Conservation (phyloP, 2,888 invertebrate species). For the Cryptus armator region DNA sequence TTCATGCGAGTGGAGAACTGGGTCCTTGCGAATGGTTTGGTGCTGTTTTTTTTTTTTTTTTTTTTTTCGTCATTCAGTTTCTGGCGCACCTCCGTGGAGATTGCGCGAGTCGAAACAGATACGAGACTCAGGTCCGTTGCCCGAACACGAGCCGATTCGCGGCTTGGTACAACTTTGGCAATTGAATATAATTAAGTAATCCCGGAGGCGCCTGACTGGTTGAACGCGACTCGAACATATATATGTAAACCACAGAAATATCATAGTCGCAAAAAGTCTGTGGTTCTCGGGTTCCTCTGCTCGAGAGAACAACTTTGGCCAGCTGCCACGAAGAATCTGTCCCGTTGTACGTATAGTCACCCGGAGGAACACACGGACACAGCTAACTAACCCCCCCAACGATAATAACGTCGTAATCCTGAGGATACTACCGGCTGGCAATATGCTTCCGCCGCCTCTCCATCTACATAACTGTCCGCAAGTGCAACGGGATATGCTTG, state of each 20-base stretch:
- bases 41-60: constrained; percentile 19
- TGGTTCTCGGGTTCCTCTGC: constrained; percentile 12
- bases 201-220: constrained; percentile 73
- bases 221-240: constrained; percentile 66
- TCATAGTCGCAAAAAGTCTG: constrained; percentile 70
- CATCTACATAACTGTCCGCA: constrained; percentile 82
- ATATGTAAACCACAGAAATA: constrained; percentile 43
- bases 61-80: constrained; percentile 48
- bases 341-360: constrained; percentile 54
- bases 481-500: constrained; percentile 73
- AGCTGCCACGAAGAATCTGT: constrained; percentile 81
- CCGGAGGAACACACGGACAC: constrained; percentile 22
- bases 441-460: constrained; percentile 81
- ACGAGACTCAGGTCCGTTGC: constrained; percentile 12
- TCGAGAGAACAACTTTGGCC: constrained; percentile 74
- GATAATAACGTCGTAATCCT: constrained; percentile 81
- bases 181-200: constrained; percentile 84
- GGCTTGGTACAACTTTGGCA: constrained; percentile 80
- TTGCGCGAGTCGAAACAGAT: constrained; percentile 37
- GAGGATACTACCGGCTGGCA: constrained; percentile 79
- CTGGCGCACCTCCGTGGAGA: constrained; percentile 64
- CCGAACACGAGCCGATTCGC: constrained; percentile 56
- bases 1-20: constrained; percentile 36
- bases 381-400: constrained; percentile 68
- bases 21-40: constrained; percentile 13